Evolutionary conservation across 1,140 invertebrate genomes (phyloP).

Genomic region (Lordiphosa clarofinis): DNA sequence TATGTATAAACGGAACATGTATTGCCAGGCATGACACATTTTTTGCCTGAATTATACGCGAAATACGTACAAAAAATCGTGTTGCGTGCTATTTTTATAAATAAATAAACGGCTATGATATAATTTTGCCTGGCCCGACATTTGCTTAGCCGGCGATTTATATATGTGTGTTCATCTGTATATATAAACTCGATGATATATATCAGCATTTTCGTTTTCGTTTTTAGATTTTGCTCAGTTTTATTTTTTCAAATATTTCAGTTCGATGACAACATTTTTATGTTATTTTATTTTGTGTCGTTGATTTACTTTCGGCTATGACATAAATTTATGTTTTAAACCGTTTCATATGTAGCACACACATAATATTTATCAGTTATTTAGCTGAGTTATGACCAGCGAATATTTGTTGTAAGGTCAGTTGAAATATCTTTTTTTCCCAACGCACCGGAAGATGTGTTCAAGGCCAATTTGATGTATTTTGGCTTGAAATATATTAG

Average conservation of each 20-base stretch:
- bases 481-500: neutral
- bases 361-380: neutral
- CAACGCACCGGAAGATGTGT: conserved; percentile 6
- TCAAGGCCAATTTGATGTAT: conserved; percentile 2
- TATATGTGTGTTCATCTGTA: conserved; percentile 14
- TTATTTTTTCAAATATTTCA: conserved; percentile 31
- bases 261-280: conserved; percentile 34
- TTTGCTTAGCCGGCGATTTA: conserved; percentile 54
- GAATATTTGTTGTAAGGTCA: conserved; percentile 15
- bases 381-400: conserved; percentile 32
- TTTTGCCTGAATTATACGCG: conserved; percentile 35
- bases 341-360: neutral
- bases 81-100: conserved; percentile 61
- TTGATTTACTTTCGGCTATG: conserved; percentile 47
- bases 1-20: conserved; percentile 13
- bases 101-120: conserved; percentile 52
- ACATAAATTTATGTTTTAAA: conserved; percentile 50
- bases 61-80: conserved; percentile 31
- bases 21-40: conserved; percentile 52
- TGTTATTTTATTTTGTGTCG: conserved; percentile 10
- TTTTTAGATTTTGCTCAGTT: conserved; percentile 56
- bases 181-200: conserved; percentile 17
- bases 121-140: conserved; percentile 56
- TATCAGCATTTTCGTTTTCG: conserved; percentile 48
- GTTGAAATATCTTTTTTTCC: conserved; percentile 4